Percentiles rank a stretch among this genome's conserved stretches.
These are phyloP conservation scores for Hirundichthys speculiger DNA, from an alignment of 2,113 vertebrate species.

Conservation along the genomic window DNA sequence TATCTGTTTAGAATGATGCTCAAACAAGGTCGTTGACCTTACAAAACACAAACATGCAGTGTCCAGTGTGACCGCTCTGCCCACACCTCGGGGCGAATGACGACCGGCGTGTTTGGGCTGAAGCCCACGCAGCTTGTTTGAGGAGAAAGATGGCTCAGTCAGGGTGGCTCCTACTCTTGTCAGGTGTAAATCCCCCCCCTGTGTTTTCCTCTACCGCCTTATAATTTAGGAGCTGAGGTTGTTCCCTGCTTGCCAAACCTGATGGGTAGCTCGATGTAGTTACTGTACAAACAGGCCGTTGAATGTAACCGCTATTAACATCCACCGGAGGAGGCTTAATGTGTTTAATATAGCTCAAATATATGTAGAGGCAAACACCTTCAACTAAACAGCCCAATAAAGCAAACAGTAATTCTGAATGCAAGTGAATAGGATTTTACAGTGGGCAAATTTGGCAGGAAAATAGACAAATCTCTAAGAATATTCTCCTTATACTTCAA, in stretches of 20 bases:
- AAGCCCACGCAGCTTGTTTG: constrained; percentile 42
- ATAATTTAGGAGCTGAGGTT: constrained; percentile 52
- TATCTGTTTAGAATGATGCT: constrained; percentile 55
- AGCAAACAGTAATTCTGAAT: not conserved
- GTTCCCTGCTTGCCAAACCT: constrained; percentile 21
- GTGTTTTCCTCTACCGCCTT: constrained; percentile 38
- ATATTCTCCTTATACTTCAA: too few species aligned
- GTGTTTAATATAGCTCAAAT: constrained; percentile 4
- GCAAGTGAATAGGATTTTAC: too few species aligned
- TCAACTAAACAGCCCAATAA: not conserved
- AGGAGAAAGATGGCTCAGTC: constrained; percentile 43
- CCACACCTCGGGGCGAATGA: constrained; percentile 37
- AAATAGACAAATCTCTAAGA: not conserved
- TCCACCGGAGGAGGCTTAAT: constrained; percentile 6
- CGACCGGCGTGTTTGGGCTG: constrained; percentile 48
- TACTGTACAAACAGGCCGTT: constrained; percentile 57
- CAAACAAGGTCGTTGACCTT: constrained; percentile 34
- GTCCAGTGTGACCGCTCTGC: constrained; percentile 44
- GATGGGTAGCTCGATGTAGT: constrained; percentile 43
- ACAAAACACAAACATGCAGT: constrained; percentile 34
- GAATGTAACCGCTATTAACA: too few species aligned
- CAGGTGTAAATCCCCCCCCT: constrained; percentile 27
- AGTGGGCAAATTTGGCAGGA: not conserved
- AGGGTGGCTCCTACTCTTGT: constrained; percentile 59
- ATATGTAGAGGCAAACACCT: not conserved